A percentile compares a stretch with the other conserved stretches of the same genome.
phyloP scores from a whole-genome alignment of 2,113 vertebrate genomes.

The Cettia cetti region DNA sequence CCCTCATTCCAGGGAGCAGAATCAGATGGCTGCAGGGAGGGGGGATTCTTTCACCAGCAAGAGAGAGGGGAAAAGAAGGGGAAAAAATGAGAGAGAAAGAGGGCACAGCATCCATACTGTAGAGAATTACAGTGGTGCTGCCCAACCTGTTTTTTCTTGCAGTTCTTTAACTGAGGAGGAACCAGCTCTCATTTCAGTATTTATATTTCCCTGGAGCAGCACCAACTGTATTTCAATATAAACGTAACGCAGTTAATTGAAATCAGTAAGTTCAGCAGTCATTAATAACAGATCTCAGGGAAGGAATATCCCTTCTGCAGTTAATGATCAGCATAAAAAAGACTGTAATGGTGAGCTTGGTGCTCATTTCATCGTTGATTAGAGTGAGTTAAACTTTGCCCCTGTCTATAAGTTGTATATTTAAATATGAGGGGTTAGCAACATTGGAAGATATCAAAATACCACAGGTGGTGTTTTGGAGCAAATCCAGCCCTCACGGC shows the following conservation, averaged over 20 bases:
- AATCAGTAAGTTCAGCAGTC: conserved; percentile 71
- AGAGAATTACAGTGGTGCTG: neutral
- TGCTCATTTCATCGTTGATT: conserved; percentile 72
- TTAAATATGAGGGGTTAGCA: conserved; percentile 43
- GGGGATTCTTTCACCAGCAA: neutral
- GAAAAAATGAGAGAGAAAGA: neutral
- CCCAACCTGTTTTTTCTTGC: neutral
- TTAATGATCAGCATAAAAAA: conserved; percentile 55
- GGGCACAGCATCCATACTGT: neutral
- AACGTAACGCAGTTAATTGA: conserved; percentile 66
- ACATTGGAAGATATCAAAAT: conserved; percentile 63
- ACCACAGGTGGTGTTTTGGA: conserved; percentile 49
- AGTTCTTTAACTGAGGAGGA: neutral
- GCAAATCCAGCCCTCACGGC: neutral
- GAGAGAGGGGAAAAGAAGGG: neutral
- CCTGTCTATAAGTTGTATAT: conserved; percentile 57
- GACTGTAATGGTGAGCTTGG: conserved; percentile 8
- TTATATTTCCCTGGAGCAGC: conserved; percentile 67
- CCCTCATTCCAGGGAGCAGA: neutral
- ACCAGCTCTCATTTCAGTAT: conserved; percentile 49
- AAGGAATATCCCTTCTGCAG: conserved; percentile 43
- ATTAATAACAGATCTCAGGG: conserved; percentile 70
- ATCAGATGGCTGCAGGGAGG: neutral
- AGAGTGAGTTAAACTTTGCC: conserved; percentile 74
- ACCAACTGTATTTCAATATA: conserved; percentile 62